Conservation (phyloP, 2,888 invertebrate species). For the Caenorhabditis sp. region DNA sequence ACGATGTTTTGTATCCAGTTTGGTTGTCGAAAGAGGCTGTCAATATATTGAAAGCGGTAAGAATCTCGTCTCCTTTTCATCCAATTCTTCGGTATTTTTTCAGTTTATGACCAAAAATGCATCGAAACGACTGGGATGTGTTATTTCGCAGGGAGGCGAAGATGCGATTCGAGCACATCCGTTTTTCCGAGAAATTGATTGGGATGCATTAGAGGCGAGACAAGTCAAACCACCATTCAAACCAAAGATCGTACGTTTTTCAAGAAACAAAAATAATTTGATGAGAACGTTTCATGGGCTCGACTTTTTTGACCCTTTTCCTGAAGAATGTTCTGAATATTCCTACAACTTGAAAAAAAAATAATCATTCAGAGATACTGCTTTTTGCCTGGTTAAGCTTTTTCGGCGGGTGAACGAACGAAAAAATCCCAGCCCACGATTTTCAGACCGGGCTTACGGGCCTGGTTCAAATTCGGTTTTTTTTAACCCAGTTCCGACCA, state of each 20-base stretch:
- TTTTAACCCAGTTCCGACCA: too few relatives aligned
- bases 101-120: conserved; percentile 98
- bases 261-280: too few relatives aligned
- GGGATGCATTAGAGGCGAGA: conserved; percentile 89
- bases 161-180: conserved; percentile 84
- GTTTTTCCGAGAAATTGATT: conserved; percentile 88
- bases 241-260: conserved; percentile 89
- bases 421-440: too few relatives aligned
- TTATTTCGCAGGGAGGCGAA: conserved; percentile 81
- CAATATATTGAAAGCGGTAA: conserved; percentile 83
- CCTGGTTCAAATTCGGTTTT: too few relatives aligned
- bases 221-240: conserved; percentile 95
- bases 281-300: too few relatives aligned
- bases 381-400: too few relatives aligned
- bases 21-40: conserved; percentile 92
- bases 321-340: too few relatives aligned
- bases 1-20: conserved; percentile 96
- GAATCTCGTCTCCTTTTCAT: not conserved
- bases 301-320: too few relatives aligned
- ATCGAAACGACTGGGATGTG: conserved; percentile 89
- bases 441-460: too few relatives aligned
- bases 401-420: too few relatives aligned
- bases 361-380: too few relatives aligned
- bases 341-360: too few relatives aligned
- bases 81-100: conserved; percentile 27